phyloP scores from a whole-genome alignment of 2,797 vertebrate species.

The Gadopsis marmoratus region DNA sequence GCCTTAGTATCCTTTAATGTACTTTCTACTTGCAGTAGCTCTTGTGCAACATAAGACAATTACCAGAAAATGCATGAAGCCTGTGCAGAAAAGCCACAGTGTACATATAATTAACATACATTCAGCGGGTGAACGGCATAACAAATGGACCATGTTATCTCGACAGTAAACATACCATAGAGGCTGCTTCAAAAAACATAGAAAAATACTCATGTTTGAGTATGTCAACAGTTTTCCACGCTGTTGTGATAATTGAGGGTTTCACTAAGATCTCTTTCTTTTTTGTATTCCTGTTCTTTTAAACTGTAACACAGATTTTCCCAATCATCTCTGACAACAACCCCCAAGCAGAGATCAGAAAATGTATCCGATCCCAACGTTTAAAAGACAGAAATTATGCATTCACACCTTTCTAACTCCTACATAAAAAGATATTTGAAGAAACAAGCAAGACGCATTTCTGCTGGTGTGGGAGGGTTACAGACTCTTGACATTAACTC shows the following conservation, averaged over 20 bases:
- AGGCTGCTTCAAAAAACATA: not conserved
- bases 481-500: constrained; percentile 12
- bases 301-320: constrained; percentile 2
- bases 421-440: constrained; percentile 9
- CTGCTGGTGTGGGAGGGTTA: constrained; percentile 14
- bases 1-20: not conserved
- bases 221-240: not conserved
- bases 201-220: not conserved
- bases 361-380: not conserved
- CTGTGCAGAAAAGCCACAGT: not conserved
- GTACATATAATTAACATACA: not conserved
- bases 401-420: constrained; percentile 17
- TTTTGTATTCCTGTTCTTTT: not conserved
- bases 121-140: constrained; percentile 1
- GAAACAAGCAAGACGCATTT: not conserved
- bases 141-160: not conserved
- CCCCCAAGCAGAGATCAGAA: constrained; percentile 8
- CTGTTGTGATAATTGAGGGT: constrained; percentile 8
- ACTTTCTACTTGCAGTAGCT: not conserved
- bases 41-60: not conserved
- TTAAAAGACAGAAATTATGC: constrained; percentile 19
- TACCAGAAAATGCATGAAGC: not conserved
- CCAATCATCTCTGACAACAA: constrained; percentile 12
- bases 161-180: not conserved
- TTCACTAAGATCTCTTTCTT: not conserved